phyloP scores from a whole-genome alignment of 2,797 vertebrate genomes.

The Acestrorhynchus altus region DNA sequence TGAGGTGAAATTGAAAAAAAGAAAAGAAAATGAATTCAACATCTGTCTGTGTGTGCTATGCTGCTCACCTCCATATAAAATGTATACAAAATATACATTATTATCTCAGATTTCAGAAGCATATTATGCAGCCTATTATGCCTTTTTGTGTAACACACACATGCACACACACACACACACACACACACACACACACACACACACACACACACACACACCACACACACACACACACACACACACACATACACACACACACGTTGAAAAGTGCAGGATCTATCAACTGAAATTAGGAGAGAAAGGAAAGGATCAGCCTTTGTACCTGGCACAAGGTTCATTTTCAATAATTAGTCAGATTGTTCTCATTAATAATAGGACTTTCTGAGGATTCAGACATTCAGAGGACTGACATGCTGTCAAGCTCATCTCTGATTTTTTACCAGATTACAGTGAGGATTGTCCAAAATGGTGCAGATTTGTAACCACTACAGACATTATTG shows the following conservation, averaged over 20 bases:
- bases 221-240: background rate
- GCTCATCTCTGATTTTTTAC: background rate
- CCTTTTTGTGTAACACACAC: no score
- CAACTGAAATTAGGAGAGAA: background rate
- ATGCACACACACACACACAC: background rate
- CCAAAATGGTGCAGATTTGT: background rate
- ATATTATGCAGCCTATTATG: no score
- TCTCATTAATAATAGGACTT: constrained; percentile 23
- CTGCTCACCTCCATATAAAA: no score
- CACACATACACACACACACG: background rate
- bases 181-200: background rate
- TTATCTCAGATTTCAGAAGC: no score
- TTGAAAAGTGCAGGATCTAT: background rate
- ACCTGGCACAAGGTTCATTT: constrained; percentile 24
- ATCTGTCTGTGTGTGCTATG: no score
- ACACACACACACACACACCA: background rate
- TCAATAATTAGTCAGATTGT: constrained; percentile 17
- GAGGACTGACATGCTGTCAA: background rate
- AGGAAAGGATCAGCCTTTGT: background rate
- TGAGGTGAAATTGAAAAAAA: no score
- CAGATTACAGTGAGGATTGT: constrained; percentile 15
- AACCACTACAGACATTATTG: background rate
- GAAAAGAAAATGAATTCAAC: no score
- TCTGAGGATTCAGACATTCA: constrained; percentile 6
- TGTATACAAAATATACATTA: no score